Conservation (phyloP, 2,113 vertebrate species). For the Hystrix cristata region DNA sequence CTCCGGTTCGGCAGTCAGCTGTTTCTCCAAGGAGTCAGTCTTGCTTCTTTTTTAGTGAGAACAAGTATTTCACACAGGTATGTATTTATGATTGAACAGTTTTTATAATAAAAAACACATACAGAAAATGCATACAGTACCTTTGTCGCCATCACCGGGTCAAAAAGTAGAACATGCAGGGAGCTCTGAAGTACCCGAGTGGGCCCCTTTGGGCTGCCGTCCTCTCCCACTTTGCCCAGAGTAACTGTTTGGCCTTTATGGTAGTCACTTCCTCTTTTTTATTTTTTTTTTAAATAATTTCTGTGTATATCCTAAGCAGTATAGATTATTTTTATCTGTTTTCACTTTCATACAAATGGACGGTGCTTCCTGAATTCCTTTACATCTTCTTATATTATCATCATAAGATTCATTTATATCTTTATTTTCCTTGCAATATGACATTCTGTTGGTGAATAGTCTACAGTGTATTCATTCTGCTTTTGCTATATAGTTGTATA, state of each 20-base stretch:
- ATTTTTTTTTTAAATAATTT: background rate
- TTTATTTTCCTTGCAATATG: constrained; percentile 28
- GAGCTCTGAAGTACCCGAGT: background rate
- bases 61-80: constrained; percentile 5
- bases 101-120: constrained; percentile 17
- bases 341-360: background rate
- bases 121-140: background rate
- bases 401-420: background rate
- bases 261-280: background rate
- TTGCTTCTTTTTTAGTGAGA: background rate
- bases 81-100: background rate
- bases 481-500: background rate
- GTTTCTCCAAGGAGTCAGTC: constrained; percentile 36
- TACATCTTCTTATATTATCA: background rate
- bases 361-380: background rate
- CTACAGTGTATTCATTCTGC: background rate
- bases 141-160: background rate
- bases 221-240: background rate
- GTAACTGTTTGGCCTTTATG: background rate
- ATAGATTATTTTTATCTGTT: constrained; percentile 5
- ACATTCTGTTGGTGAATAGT: background rate
- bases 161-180: background rate
- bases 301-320: background rate
- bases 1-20: background rate
- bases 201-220: background rate